These are phyloP conservation scores for Molossus molossus DNA, from an alignment of 2,797 vertebrate genomes.

Conservation along the genomic window DNA sequence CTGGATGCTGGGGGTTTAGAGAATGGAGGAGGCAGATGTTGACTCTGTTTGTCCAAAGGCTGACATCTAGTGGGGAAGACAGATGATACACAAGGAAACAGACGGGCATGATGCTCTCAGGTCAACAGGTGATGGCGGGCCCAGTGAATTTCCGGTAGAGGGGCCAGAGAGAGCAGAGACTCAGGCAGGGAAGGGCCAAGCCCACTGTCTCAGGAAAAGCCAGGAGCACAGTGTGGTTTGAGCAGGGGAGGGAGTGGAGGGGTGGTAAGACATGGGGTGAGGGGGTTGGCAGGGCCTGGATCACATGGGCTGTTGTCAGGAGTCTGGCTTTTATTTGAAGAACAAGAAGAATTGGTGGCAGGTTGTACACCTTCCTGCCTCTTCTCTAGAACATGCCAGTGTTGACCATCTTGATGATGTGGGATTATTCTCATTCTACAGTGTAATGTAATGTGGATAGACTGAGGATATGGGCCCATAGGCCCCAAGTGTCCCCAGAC, in stretches of 20 bases:
- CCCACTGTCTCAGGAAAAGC: background rate
- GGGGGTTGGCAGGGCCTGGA: no score
- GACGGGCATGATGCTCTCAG: background rate
- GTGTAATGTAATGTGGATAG: rapidly evolving
- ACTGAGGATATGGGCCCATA: background rate
- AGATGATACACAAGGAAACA: no score
- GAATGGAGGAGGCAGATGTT: background rate
- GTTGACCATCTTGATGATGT: background rate
- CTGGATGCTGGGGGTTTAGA: rapidly evolving
- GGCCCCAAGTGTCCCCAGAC: background rate
- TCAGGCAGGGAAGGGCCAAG: background rate
- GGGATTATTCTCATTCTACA: background rate
- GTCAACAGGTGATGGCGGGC: background rate
- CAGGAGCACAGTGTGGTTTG: background rate
- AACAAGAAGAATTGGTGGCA: background rate
- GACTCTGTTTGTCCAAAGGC: background rate
- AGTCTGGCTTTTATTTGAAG: background rate
- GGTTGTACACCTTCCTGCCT: no score
- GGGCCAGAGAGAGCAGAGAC: background rate
- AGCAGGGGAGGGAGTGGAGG: background rate
- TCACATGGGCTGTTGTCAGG: background rate
- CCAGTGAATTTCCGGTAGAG: no score
- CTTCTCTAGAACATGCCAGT: background rate
- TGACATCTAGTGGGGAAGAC: background rate
- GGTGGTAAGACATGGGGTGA: no score